Evolutionary conservation across 2,113 vertebrate species (phyloP).

Genomic region (Bos indicus): DNA sequence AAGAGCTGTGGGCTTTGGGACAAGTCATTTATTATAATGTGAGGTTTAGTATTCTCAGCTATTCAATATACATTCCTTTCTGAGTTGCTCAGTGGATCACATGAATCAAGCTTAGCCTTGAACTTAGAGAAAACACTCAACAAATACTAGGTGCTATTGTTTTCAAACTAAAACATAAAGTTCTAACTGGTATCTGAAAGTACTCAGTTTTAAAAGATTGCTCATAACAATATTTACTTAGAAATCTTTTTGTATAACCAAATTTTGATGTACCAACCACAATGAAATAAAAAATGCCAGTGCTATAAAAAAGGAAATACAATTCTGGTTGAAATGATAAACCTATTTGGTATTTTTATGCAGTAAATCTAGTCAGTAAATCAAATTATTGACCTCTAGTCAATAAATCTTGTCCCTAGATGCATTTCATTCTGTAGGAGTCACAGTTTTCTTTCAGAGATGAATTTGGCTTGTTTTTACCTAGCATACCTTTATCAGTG

Average conservation of each 20-base stretch:
- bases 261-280: neutral
- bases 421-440: neutral
- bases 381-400: neutral
- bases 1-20: neutral
- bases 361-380: neutral
- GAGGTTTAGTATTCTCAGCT: neutral
- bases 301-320: neutral
- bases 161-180: neutral
- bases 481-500: neutral
- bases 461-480: neutral
- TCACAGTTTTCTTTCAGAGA: neutral
- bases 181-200: neutral
- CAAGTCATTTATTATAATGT: neutral
- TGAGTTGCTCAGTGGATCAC: neutral
- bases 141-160: neutral
- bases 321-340: neutral
- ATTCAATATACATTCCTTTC: neutral
- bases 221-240: neutral
- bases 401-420: neutral
- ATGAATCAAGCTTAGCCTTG: neutral
- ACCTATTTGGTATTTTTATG: neutral
- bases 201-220: neutral
- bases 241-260: neutral
- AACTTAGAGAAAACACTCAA: neutral
- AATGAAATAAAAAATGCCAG: neutral